Percentiles rank a stretch among this genome's conserved stretches.
Evolutionary conservation across 2,113 vertebrate species (phyloP).

Genomic region (Mola mola): DNA sequence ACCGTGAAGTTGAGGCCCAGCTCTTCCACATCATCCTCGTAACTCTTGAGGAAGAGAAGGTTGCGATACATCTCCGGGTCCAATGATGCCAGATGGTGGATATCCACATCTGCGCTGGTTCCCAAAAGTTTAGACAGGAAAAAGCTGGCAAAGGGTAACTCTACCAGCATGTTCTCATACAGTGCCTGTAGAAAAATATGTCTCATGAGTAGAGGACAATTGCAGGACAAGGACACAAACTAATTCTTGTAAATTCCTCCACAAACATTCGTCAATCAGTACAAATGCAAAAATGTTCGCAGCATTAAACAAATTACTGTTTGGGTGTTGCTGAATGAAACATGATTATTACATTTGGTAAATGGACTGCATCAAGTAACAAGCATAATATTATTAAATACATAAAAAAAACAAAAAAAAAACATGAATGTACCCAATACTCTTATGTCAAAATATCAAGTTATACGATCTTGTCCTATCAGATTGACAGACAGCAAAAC

Average conservation of each 20-base stretch:
- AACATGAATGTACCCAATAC: slow-evolving; percentile 17
- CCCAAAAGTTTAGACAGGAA: slow-evolving; percentile 98
- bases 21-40: slow-evolving; percentile 95
- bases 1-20: slow-evolving; percentile 97
- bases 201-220: slow-evolving; percentile 11
- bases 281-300: neutral
- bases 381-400: slow-evolving; percentile 7
- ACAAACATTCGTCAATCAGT: slow-evolving; percentile 6
- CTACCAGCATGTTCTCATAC: slow-evolving; percentile 99
- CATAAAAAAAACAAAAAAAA: slow-evolving; percentile 23
- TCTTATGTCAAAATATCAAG: slow-evolving; percentile 20
- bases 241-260: neutral
- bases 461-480: slow-evolving; percentile 37
- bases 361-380: slow-evolving; percentile 22
- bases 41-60: slow-evolving; percentile 98
- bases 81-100: slow-evolving; percentile 95
- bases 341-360: slow-evolving; percentile 27
- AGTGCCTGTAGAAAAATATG: slow-evolving; percentile 84
- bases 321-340: slow-evolving; percentile 39
- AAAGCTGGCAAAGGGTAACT: slow-evolving; percentile 96
- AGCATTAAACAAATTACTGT: slow-evolving; percentile 33
- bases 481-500: slow-evolving; percentile 39
- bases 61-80: slow-evolving; percentile 98
- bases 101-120: slow-evolving; percentile 97
- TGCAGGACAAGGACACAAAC: neutral